Evolutionary conservation across 2,113 vertebrate genomes (phyloP).

Genomic region (Saguinus imperator): DNA sequence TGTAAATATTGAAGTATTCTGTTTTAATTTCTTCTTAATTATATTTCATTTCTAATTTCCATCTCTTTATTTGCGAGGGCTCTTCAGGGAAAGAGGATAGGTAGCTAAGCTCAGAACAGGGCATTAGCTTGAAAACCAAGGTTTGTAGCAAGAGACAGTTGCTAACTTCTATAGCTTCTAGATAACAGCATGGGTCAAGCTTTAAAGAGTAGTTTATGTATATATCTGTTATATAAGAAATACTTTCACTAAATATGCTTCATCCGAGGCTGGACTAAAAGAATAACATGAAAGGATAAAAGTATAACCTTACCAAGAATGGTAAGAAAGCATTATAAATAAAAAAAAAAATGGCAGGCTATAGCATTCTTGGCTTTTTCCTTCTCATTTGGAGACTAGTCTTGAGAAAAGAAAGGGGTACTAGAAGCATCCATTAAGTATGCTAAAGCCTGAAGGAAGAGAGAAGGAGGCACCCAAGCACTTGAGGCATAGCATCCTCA

Average conservation of each 20-base stretch:
- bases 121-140: background rate
- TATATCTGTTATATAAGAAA: background rate
- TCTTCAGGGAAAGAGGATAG: background rate
- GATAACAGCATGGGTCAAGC: background rate
- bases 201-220: background rate
- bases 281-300: background rate
- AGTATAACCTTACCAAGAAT: background rate
- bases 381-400: background rate
- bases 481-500: rapidly evolving
- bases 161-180: background rate
- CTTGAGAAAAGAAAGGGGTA: background rate
- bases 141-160: background rate
- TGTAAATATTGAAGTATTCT: background rate
- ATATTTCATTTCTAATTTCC: background rate
- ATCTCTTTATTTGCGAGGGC: background rate
- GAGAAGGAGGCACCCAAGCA: background rate
- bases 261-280: background rate
- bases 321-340: background rate
- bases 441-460: background rate
- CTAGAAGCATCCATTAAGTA: background rate
- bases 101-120: background rate
- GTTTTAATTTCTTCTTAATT: background rate
- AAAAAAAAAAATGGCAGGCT: background rate
- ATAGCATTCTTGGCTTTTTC: background rate
- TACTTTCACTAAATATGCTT: background rate